Base-by-base conservation (phyloP, 2,888 invertebrate species). In the Spisula solida region DNA sequence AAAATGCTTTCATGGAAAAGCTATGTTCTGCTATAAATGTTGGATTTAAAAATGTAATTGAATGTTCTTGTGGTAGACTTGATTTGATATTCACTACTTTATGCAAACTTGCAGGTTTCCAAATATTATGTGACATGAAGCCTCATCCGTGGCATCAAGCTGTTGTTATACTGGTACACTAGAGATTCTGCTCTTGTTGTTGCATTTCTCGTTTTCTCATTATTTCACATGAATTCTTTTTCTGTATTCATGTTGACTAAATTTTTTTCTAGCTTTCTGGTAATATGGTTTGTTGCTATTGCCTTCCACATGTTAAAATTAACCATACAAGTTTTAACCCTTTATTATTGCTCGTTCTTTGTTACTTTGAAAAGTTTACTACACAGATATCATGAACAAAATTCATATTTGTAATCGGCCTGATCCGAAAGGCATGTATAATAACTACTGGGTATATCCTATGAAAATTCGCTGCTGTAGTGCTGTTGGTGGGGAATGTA, bases 91-190 rank as follows among this genome's bases (percentile, higher is more conserved):
- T 60, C 31, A 47, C 47, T 51, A 48, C 70, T 70, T 81, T 87
- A 31, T 87, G 34, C 34, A 82, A 82, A 87, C 88, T 92, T 92
- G 25, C 92, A 92, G 92, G 86, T 90, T 16, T 82, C 90, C 75
- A 86, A 88, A 81, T 92, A 90, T 88, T 89, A 79, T 82, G 84
- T 89, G 89, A 92, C 92, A 75, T 92, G 92, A 92, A 78, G 83
- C 14, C 6, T 16, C 29, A 56, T 82, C 78, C 55, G n/a, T n/a
- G n/a, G n/a, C 81, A 41, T 34, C 56, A 47, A 60, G 88, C 31
- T 29, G 60, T 47, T 66, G 18, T 75, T 56, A 48, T 75, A 51
- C 82, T 87, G 86, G 86, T 86, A 86, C 81, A 82, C 31, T n/a
- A 82, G 48, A 47, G 29, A 88, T 81, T 81, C 60, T 85, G 84